Conservation (phyloP, 1,140 invertebrate genomes). For the Sinonovacula constricta region DNA sequence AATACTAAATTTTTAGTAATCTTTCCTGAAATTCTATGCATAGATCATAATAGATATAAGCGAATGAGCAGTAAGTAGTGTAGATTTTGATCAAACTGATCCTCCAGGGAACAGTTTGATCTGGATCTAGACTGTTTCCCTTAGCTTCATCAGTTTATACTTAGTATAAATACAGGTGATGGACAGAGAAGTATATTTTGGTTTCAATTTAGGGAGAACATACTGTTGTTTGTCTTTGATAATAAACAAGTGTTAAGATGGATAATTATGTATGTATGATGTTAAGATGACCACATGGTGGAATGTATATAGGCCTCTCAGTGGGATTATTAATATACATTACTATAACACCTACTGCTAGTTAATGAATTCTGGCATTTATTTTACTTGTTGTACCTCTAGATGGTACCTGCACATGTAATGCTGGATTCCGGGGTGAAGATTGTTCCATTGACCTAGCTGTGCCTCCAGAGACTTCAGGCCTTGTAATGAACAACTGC, state of each 20-base stretch:
- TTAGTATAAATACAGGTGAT: no score
- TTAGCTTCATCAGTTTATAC: not conserved
- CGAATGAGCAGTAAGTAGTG: not conserved
- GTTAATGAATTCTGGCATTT: not conserved
- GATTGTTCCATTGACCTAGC: conserved; percentile 38
- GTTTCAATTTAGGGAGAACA: no score
- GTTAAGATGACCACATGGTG: no score
- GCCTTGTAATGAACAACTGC: not conserved
- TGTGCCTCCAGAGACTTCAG: not conserved
- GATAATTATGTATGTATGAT: not conserved
- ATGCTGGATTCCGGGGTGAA: conserved; percentile 15
- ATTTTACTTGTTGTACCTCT: not conserved
- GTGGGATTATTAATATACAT: no score
- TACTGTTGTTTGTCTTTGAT: not conserved
- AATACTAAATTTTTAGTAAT: no score
- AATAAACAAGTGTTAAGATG: not conserved
- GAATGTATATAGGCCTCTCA: no score
- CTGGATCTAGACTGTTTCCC: not conserved
- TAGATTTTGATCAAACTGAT: not conserved
- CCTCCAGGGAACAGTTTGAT: not conserved
- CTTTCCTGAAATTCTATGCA: no score
- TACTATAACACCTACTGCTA: no score
- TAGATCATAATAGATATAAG: not conserved
- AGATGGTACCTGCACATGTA: conserved; percentile 30
- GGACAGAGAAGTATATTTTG: no score